Evolutionary conservation across 2,113 vertebrate genomes (phyloP).

Genomic region (Siniperca chuatsi): DNA sequence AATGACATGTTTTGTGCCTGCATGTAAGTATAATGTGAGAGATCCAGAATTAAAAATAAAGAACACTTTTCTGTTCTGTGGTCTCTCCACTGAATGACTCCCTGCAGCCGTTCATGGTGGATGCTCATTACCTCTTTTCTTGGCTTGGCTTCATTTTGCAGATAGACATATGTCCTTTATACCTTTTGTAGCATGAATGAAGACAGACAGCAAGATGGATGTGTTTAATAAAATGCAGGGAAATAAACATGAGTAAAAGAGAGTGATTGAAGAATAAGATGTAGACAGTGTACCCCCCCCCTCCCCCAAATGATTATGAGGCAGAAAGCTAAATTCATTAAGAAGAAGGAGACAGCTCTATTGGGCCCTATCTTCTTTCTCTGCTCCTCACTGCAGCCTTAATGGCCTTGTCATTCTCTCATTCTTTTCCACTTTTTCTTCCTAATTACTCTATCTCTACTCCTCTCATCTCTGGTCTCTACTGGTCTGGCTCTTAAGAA

Average conservation of each 20-base stretch:
- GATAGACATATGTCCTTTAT: not conserved
- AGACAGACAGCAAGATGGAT: not conserved
- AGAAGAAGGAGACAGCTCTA: constrained; percentile 29
- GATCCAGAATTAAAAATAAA: not conserved
- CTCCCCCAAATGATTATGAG: constrained; percentile 23
- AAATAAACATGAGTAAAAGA: constrained; percentile 1
- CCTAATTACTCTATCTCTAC: constrained; percentile 36
- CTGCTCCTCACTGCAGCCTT: constrained; percentile 35
- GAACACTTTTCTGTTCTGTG: not conserved
- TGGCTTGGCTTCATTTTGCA: not conserved
- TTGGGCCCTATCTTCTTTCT: constrained; percentile 52
- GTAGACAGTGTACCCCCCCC: too few relatives aligned
- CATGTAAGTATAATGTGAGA: not conserved
- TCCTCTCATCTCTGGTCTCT: constrained; percentile 4
- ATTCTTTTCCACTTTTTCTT: constrained; percentile 14
- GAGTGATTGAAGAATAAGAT: constrained; percentile 28
- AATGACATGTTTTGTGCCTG: not conserved
- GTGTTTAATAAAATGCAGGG: not conserved
- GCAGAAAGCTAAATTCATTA: constrained; percentile 49
- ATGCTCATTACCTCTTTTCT: not conserved
- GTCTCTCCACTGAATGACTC: not conserved
- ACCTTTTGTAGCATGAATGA: not conserved
- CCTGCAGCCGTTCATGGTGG: not conserved
- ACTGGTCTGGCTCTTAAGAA: constrained; percentile 3
- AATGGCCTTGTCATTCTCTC: constrained; percentile 51